These are phyloP conservation scores for Bruchidius siliquastri DNA, from an alignment of 2,888 invertebrate species.

Conservation along the genomic window DNA sequence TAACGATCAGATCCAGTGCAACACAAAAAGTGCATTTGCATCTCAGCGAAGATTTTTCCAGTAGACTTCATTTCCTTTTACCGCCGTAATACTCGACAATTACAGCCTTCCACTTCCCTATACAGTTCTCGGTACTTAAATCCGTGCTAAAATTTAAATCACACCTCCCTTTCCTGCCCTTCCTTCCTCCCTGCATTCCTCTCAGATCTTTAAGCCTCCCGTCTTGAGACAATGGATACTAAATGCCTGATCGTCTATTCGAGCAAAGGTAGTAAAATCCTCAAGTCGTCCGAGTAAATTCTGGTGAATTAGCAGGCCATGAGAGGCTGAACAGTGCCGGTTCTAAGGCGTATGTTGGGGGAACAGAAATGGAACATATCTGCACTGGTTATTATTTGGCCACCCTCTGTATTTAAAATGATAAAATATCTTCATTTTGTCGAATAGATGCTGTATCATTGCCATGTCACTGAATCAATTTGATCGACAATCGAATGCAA, in stretches of 20 bases:
- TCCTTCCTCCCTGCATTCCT: neutral
- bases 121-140: neutral
- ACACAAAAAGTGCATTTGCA: neutral
- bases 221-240: neutral
- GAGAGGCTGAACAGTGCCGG: neutral
- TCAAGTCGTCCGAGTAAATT: neutral
- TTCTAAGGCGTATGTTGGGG: neutral
- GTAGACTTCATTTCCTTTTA: neutral
- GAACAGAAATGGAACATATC: no score
- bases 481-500: no score
- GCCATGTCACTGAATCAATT: no score
- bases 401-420: no score
- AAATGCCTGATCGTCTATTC: neutral
- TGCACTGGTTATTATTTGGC: no score
- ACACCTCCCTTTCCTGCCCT: neutral
- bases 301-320: neutral
- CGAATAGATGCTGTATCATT: no score
- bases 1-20: no score
- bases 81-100: neutral
- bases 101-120: neutral
- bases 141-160: neutral
- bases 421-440: no score
- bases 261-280: neutral
- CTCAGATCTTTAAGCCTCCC: neutral
- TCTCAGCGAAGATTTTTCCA: neutral